phyloP scores from a whole-genome alignment of 2,888 invertebrate species.

The Heterodera filipjevi region DNA sequence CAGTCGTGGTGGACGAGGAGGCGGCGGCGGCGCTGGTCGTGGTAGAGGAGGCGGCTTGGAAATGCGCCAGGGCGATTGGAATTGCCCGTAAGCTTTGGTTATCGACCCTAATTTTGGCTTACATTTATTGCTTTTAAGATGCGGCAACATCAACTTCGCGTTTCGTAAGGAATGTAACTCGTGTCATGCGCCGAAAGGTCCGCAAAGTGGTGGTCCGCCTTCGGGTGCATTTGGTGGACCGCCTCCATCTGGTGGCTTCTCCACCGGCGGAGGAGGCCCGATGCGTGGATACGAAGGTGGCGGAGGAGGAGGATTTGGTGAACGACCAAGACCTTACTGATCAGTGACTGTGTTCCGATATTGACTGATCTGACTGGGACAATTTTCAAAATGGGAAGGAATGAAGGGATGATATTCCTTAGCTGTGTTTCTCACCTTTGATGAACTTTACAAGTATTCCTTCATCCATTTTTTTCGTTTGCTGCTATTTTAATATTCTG shows the following conservation, averaged over 20 bases:
- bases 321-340: constrained; percentile 25
- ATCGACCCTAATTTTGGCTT: neutral
- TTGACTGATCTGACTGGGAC: neutral
- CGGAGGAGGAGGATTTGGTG: constrained; percentile 24
- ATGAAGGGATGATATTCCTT: neutral
- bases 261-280: constrained; percentile 32
- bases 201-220: constrained; percentile 32
- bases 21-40: constrained; percentile 37
- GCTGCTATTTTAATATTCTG: neutral
- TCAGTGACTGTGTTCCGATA: neutral
- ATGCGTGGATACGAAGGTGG: constrained; percentile 40
- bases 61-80: constrained; percentile 57
- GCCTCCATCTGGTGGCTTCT: constrained; percentile 10
- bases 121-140: constrained; percentile 2
- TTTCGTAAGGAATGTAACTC: constrained; percentile 57
- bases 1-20: constrained; percentile 32
- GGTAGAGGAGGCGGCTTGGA: constrained; percentile 47
- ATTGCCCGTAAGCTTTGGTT: constrained; percentile 48
- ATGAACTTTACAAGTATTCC: neutral
- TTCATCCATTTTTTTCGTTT: neutral
- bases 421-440: neutral
- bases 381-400: neutral
- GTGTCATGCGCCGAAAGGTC: constrained; percentile 43
- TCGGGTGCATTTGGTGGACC: constrained; percentile 9
- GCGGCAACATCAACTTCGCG: constrained; percentile 59